Conservation (phyloP, 2,888 invertebrate genomes). For the Orthosia incerta region DNA sequence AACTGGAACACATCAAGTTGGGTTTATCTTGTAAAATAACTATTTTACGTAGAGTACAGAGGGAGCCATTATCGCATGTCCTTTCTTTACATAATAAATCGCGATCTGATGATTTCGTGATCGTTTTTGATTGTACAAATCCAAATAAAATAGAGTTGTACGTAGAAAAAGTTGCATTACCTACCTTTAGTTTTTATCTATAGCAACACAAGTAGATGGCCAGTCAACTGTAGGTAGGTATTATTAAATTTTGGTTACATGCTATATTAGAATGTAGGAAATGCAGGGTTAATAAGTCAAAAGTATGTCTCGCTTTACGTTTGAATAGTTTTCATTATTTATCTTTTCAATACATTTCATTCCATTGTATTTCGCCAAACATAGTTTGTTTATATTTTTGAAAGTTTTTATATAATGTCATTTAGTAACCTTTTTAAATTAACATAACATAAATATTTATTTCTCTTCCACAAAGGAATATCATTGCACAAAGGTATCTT, state of each 20-base stretch:
- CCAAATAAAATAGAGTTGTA: slow-evolving; percentile 11
- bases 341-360: slow-evolving; percentile 22
- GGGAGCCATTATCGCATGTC: slow-evolving; percentile 19
- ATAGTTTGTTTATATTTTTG: slow-evolving; percentile 5
- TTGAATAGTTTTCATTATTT: slow-evolving; percentile 1
- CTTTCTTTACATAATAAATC: slow-evolving; percentile 5
- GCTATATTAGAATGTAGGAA: slow-evolving; percentile 39
- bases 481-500: no score
- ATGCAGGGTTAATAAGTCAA: slow-evolving; percentile 52
- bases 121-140: slow-evolving; percentile 20
- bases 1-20: neutral
- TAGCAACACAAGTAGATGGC: slow-evolving; percentile 35
- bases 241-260: slow-evolving; percentile 5
- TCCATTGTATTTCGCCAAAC: slow-evolving; percentile 22
- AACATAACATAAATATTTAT: no score
- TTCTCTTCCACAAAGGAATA: no score
- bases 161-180: slow-evolving; percentile 22
- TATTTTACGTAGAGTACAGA: slow-evolving; percentile 16
- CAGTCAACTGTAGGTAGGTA: slow-evolving; percentile 18
- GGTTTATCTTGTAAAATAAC: neutral
- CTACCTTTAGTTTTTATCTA: slow-evolving; percentile 12
- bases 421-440: neutral
- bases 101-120: slow-evolving; percentile 13
- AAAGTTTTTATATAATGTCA: neutral
- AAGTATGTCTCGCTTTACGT: slow-evolving; percentile 17